A percentile compares a stretch with the other conserved stretches of the same genome.
Evolutionary conservation across 2,888 invertebrate genomes (phyloP).

Genomic region (Marasmarcha lunaedactyla): DNA sequence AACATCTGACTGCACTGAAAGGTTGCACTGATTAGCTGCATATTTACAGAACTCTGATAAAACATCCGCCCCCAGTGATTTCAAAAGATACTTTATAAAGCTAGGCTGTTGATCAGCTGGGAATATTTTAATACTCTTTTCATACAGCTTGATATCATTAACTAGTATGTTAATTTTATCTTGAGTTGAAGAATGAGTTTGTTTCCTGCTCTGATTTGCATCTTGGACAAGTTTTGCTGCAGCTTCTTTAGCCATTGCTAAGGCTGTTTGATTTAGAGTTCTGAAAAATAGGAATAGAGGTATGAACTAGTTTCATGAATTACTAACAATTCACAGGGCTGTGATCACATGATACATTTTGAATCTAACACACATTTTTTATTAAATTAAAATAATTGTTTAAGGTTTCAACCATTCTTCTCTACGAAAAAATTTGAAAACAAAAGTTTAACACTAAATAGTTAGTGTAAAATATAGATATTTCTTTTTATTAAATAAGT

Average conservation of each 20-base stretch:
- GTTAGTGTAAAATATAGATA: too few species aligned
- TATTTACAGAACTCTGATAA: slow-evolving; percentile 83
- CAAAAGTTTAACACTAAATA: too few species aligned
- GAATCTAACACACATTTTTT: too few species aligned
- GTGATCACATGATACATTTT: background rate
- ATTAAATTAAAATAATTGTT: too few species aligned
- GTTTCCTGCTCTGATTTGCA: slow-evolving; percentile 76
- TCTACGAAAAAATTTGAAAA: too few species aligned
- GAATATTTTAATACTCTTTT: slow-evolving; percentile 79
- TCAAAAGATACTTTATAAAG: slow-evolving; percentile 85
- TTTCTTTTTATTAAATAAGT: too few species aligned
- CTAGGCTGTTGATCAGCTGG: slow-evolving; percentile 74
- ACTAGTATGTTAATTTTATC: slow-evolving; percentile 84
- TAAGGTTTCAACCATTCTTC: too few species aligned
- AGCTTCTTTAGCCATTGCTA: slow-evolving; percentile 77
- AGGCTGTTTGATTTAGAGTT: slow-evolving; percentile 74
- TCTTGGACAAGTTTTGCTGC: slow-evolving; percentile 81
- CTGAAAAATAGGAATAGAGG: slow-evolving; percentile 42
- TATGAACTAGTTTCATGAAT: too few species aligned
- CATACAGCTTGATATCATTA: slow-evolving; percentile 82
- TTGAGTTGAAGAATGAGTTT: slow-evolving; percentile 84
- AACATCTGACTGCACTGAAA: slow-evolving; percentile 71
- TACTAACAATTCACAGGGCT: too few species aligned
- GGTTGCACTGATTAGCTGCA: slow-evolving; percentile 79
- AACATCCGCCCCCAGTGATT: slow-evolving; percentile 86